A percentile compares a stretch with the other conserved stretches of the same genome.
phyloP scores from a whole-genome alignment of 2,113 vertebrate genomes.

The Vombatus ursinus region DNA sequence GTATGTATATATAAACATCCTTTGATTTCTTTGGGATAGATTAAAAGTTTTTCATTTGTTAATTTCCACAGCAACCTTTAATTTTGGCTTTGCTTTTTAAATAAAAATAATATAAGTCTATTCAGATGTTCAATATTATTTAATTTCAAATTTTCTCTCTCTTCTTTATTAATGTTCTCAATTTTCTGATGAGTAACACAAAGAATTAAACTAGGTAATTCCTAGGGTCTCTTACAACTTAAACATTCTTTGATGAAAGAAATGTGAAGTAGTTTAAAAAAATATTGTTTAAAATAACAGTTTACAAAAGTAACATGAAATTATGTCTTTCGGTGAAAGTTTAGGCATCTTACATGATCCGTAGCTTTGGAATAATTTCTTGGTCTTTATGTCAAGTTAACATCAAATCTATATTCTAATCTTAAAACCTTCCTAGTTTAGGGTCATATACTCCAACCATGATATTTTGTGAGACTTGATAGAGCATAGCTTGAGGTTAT shows the following conservation, averaged over 20 bases:
- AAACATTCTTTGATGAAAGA: background rate
- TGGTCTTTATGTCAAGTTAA: background rate
- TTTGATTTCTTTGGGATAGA: slow-evolving; percentile 30
- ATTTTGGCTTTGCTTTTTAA: background rate
- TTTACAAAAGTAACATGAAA: background rate
- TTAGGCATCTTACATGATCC: background rate
- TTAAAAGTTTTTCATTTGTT: slow-evolving; percentile 21
- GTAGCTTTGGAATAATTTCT: background rate
- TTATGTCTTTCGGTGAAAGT: background rate
- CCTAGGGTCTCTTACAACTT: background rate
- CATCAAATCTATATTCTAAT: background rate
- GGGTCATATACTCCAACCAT: too few relatives aligned
- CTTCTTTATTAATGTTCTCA: background rate
- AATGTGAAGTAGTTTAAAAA: background rate
- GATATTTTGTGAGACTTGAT: too few relatives aligned
- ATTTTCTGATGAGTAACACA: background rate
- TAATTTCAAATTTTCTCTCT: slow-evolving; percentile 1
- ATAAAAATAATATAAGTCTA: slow-evolving; percentile 9
- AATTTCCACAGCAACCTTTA: background rate
- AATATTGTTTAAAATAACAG: background rate
- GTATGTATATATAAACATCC: background rate
- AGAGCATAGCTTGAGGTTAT: background rate
- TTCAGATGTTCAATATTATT: background rate
- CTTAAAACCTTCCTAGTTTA: background rate
- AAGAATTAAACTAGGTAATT: background rate